phyloP scores from a whole-genome alignment of 2,797 vertebrate species.

The Notolepis coatsorum region DNA sequence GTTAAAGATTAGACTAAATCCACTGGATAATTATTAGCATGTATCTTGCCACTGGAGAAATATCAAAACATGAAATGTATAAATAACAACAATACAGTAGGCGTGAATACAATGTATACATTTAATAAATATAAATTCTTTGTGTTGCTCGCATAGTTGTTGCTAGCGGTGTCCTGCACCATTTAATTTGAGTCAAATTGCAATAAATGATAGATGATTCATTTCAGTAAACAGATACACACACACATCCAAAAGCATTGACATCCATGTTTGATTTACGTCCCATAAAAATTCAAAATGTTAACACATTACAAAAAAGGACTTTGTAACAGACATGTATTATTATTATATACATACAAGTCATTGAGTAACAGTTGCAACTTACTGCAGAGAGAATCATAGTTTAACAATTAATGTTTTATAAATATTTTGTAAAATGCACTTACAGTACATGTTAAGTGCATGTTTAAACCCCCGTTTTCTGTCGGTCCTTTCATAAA shows the following conservation, averaged over 20 bases:
- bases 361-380: no score
- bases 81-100: slow-evolving; percentile 82
- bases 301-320: no score
- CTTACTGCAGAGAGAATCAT: no score
- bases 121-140: slow-evolving; percentile 95
- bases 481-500: no score
- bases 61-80: slow-evolving; percentile 81
- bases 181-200: slow-evolving; percentile 10
- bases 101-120: slow-evolving; percentile 54
- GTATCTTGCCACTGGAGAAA: slow-evolving; percentile 52
- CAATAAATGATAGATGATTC: not conserved
- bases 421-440: no score
- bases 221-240: slow-evolving; percentile 20
- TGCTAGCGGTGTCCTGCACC: slow-evolving; percentile 78
- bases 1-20: not conserved
- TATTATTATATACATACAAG: no score
- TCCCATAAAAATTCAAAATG: slow-evolving; percentile 6
- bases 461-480: no score
- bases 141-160: slow-evolving; percentile 33
- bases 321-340: no score
- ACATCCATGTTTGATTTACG: not conserved
- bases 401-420: no score
- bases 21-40: slow-evolving; percentile 20
- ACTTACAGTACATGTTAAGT: no score
- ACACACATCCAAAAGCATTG: not conserved